Percentiles rank a stretch among this genome's conserved stretches.
These are phyloP conservation scores for Beroe forskalii DNA, from an alignment of 37 sponge, comb jelly and placozoan species.

Conservation along the genomic window DNA sequence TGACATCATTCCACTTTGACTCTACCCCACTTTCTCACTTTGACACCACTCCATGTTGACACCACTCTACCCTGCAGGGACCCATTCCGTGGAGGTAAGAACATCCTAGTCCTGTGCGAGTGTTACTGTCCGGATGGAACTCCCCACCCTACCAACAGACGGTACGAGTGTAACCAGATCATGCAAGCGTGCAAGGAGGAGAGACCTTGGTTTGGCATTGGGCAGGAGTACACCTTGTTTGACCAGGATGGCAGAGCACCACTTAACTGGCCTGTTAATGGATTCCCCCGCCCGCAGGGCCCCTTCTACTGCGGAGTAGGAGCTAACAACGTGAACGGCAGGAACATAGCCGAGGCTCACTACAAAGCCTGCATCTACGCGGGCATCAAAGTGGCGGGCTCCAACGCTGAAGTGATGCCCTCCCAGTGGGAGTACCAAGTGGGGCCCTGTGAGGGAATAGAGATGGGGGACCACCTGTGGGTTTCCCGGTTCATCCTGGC, in stretches of 20 bases:
- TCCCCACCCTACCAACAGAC: slow-evolving; percentile 71
- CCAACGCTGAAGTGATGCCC: slow-evolving; percentile 67
- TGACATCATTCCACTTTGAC: too few relatives aligned
- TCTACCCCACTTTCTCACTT: too few relatives aligned
- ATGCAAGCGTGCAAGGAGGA: slow-evolving; percentile 72
- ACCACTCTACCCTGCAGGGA: too few relatives aligned
- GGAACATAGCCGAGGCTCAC: slow-evolving; percentile 67
- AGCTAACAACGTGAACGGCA: slow-evolving; percentile 1
- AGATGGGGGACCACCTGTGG: slow-evolving; percentile 73
- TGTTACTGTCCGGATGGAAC: slow-evolving; percentile 68
- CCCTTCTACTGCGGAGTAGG: slow-evolving; percentile 93
- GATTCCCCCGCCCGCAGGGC: slow-evolving; percentile 85
- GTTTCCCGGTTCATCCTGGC: slow-evolving; percentile 67
- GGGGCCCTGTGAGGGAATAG: slow-evolving; percentile 68
- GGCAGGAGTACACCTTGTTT: slow-evolving; percentile 86
- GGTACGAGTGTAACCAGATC: slow-evolving; percentile 66
- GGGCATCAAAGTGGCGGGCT: slow-evolving; percentile 65
- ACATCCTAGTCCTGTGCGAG: slow-evolving; percentile 81
- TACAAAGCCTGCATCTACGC: slow-evolving; percentile 66
- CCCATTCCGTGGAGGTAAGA: slow-evolving; percentile 67
- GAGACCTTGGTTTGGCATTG: slow-evolving; percentile 94
- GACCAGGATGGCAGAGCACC: slow-evolving; percentile 72
- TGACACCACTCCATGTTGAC: too few relatives aligned
- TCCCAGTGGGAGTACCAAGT: slow-evolving; percentile 70
- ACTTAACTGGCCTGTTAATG: slow-evolving; percentile 88